A percentile compares a stretch with the other conserved stretches of the same genome.
Conservation (phyloP, 2,797 vertebrate species). For the Sebastes umbrosus region DNA sequence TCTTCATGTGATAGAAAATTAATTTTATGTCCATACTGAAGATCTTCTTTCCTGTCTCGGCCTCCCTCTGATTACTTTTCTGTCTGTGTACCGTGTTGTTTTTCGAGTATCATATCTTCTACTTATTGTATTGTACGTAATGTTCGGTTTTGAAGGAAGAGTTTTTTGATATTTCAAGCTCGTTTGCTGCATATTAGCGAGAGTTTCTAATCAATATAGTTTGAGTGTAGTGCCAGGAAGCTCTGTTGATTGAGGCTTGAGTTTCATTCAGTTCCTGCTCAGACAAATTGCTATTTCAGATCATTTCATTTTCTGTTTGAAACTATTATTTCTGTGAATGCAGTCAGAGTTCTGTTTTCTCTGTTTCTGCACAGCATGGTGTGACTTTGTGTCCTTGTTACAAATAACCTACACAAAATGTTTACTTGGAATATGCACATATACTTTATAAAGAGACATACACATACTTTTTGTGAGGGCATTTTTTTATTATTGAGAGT, state of each 20-base stretch:
- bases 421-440: neutral
- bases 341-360: neutral
- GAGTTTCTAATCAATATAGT: slow-evolving; percentile 25
- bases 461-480: neutral
- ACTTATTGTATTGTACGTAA: neutral
- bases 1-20: neutral
- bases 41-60: neutral
- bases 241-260: slow-evolving; percentile 6
- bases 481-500: neutral
- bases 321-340: neutral
- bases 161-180: slow-evolving; percentile 9
- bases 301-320: neutral
- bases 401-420: neutral
- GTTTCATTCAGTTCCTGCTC: slow-evolving; percentile 17
- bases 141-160: neutral
- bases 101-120: neutral
- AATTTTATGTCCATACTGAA: neutral
- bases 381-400: neutral
- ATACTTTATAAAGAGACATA: neutral
- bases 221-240: neutral
- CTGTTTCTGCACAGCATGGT: neutral
- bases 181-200: slow-evolving; percentile 18
- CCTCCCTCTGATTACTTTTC: neutral
- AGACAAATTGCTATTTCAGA: neutral
- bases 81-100: neutral